Evolutionary conservation across 2,888 invertebrate species (phyloP), one percentile per base, ranked within the genome.

Genomic region (Synergus japonicus): DNA sequence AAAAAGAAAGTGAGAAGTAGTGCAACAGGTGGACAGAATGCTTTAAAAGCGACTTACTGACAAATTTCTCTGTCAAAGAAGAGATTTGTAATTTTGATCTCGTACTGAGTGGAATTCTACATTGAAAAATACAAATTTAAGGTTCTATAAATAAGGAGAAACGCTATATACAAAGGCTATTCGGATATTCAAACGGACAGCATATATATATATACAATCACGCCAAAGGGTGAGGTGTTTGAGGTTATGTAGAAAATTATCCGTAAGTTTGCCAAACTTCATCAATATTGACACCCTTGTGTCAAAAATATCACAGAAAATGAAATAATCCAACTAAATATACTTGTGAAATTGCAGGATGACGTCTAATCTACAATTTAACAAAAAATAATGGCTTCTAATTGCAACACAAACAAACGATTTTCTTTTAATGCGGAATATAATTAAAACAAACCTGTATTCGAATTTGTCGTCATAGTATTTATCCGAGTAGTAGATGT

Each of bases 391-490:
- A 49, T 37, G 54, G 37, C 10, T 73, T 49, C 29, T 73, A 60
- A 12, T 60, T 22, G 37, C 4, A 29, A 29, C 37, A 9, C 49
- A 73, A 73, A 73, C 69, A 69, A 73, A 73, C 54, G 73, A 73
- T 22, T 54, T 54, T 46, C 49, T 1, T 49, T 46, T 22, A 69
- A 69, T 13, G 29, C 10, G 4, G n/a, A 29, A 69, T 69, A 8
- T 37, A 73, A 54, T 69, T 69, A 7, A 5, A 22, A 76, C 64
- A 54, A 58, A 80, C 83, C 83, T 81, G 79, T 82, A 83, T 46
- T 83, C 83, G 22, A 81, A 83, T 18, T 22, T 78, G 63, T 83
- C 83, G 29, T 82, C 83, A 58, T 79, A 83, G 22, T 83, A 83
- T 81, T 83, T 83, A 54, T 13, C 66, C 41, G 82, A 83, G 65